Base-by-base conservation (phyloP, 2,888 invertebrate genomes). In the Aplocera efformata region DNA sequence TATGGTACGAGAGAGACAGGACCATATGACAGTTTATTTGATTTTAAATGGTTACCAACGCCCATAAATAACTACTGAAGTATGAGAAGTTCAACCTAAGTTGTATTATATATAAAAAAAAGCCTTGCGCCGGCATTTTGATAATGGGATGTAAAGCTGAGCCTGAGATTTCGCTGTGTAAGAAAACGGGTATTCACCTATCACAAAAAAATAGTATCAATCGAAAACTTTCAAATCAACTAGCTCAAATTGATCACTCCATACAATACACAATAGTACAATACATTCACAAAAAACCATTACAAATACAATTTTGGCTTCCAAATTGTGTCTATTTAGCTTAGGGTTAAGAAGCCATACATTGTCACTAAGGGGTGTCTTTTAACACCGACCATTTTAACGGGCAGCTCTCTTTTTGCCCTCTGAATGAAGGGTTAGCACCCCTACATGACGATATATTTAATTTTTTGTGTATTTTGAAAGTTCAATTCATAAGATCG, bases 271-370 rank as follows among this genome's bases (percentile, higher is more conserved):
- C 57, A 60, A 51, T 50, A 51, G 50, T 51, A 63, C 60, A 71
- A 67, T 59, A 52, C 67, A 58, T 67, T 68, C 69, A 71, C 67
- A 71, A 74, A 74, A 72, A 68, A 67, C 73, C 68, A 75, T 76
- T 75, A 73, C 69, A 65, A 74, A 78, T 76, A 76, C 74, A 79
- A 81, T 81, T 79, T 78, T 64, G 76, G 78, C 72, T 73, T 77
- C 67, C 67, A 73, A 80, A 79, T 81, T 74, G 76, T 70, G 63
- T 70, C 68, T 72, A 71, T 82, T 81, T 72, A 68, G 74, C 67
- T 69, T 67, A 72, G 81, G 79, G 83, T 79, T 85, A 83, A 83
- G 83, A 85, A 86, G 82, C 83, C 83, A 65, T 74, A 77, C 72
- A 67, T 64, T 59, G 63, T 60, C 73, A 78, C 76, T 79, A 81